Base-by-base conservation (phyloP, 2,888 invertebrate species). In the Torymus aiolomorphi region DNA sequence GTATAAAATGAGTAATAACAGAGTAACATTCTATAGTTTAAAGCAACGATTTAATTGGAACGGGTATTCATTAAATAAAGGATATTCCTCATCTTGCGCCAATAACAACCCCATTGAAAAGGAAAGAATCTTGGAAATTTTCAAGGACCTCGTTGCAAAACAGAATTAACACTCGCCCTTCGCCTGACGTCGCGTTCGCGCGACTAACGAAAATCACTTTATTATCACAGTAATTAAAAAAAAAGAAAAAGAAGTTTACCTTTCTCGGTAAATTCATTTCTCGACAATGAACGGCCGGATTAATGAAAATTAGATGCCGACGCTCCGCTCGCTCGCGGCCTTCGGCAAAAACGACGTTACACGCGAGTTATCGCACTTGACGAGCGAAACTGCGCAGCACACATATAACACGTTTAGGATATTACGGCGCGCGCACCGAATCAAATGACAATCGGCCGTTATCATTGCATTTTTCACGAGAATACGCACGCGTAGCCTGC, bases 291-390 rank as follows among this genome's bases (percentile, higher is more conserved):
- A 42, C 42, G 57, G 18, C 31, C 42, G 14, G 57, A 57, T 70
- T 70, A 70, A 56, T 31, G 70, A 49, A 59, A 70, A 70, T 70
- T 59, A 70, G 70, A 70, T 20, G 59, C 18, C 16, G 8, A 42
- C 42, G 42, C 42, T 42, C 1, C 8, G 42, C 42, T 42, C 42
- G 42, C 13, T 49, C 14, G 10, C 8, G 5, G n/a, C 56, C 56
- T 16, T n/a, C 54, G 16, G 8, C 42, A 69, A 56, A 54, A 56
- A 59, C 18, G 16, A 42, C 42, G 57, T 12, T 16, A 59, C 16
- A 5, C 51, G 52, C 13, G 49, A 70, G 49, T 70, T 70, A 59
- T 59, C 70, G 57, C 59, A 70, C 57, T 57, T 57, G 14, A 11
- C 16, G 20, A 8, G 3, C 8, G 62, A 42, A 63, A 42, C 62